Conservation (phyloP, 92 coral and sea anemone genomes). For the Desmophyllum pertusum region DNA sequence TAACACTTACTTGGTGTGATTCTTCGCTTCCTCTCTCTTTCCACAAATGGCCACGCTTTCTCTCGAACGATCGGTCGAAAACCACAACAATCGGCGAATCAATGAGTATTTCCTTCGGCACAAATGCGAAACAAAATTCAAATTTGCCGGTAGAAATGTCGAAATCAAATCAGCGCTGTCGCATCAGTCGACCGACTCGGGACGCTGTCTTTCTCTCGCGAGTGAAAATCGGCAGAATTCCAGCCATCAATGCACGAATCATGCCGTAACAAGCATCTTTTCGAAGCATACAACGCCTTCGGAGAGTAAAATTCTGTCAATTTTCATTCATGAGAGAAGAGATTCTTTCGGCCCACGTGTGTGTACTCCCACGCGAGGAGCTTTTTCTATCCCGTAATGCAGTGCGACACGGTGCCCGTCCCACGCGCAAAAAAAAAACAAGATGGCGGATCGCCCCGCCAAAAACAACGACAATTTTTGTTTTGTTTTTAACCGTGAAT, state of each 20-base stretch:
- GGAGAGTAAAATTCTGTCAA: constrained; percentile 39
- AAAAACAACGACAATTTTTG: too few species aligned
- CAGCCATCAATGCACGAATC: constrained; percentile 10
- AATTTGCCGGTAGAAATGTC: constrained; percentile 64
- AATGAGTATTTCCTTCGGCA: neutral
- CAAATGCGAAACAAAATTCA: constrained; percentile 43
- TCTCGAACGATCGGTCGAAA: constrained; percentile 12
- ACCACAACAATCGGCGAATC: constrained; percentile 17
- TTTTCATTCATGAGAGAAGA: constrained; percentile 20
- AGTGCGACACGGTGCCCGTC: neutral
- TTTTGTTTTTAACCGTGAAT: too few species aligned
- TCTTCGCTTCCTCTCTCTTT: neutral
- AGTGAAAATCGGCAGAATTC: constrained; percentile 39
- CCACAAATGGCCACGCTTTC: neutral
- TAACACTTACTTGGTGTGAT: constrained; percentile 29
- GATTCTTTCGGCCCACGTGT: constrained; percentile 14
- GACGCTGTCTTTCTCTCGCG: constrained; percentile 1
- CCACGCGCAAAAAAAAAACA: constrained; percentile 39
- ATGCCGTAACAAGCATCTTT: neutral
- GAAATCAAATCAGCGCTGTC: neutral
- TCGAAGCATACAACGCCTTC: constrained; percentile 25
- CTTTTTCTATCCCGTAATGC: constrained; percentile 20
- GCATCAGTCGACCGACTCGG: neutral
- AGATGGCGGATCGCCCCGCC: constrained; percentile 1
- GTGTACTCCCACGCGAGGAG: constrained; percentile 28